These are phyloP conservation scores for Cyrtodaria siliqua DNA, from an alignment of 2,888 invertebrate species.

Conservation along the genomic window DNA sequence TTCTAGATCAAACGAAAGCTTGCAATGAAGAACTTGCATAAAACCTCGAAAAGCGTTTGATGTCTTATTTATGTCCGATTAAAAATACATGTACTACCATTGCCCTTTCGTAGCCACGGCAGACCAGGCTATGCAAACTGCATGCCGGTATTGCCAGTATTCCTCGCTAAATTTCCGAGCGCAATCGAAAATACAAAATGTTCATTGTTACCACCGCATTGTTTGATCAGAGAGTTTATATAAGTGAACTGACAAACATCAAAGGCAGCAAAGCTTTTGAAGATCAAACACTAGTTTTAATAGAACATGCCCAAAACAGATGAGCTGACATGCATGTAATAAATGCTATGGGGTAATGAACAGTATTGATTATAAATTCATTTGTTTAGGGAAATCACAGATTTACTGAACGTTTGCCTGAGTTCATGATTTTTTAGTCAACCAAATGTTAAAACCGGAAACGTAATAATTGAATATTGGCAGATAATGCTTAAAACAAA, in stretches of 20 bases:
- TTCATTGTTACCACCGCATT: constrained; percentile 60
- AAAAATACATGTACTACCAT: constrained; percentile 65
- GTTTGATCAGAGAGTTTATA: constrained; percentile 66
- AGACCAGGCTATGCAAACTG: constrained; percentile 26
- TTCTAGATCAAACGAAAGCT: constrained; percentile 48
- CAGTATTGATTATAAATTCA: constrained; percentile 2
- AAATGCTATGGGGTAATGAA: constrained; percentile 11
- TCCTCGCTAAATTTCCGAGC: constrained; percentile 8
- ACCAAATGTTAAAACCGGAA: too few species aligned
- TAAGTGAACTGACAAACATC: constrained; percentile 60
- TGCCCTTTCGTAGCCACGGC: constrained; percentile 39
- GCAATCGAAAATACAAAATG: constrained; percentile 58
- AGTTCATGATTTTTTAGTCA: too few species aligned
- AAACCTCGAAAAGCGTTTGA: constrained; percentile 63
- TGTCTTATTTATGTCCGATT: constrained; percentile 67
- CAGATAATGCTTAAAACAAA: too few species aligned
- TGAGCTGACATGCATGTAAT: constrained; percentile 31
- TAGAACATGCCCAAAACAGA: constrained; percentile 62
- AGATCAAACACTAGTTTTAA: constrained; percentile 63
- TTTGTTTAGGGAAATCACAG: too few species aligned
- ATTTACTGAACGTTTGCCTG: too few species aligned
- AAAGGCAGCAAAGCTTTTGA: constrained; percentile 49
- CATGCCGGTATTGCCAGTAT: constrained; percentile 21
- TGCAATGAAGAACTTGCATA: constrained; percentile 67
- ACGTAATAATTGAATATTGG: too few species aligned